Evolutionary conservation across 2,888 invertebrate species (phyloP).

Genomic region (Oligia fasciuncula): DNA sequence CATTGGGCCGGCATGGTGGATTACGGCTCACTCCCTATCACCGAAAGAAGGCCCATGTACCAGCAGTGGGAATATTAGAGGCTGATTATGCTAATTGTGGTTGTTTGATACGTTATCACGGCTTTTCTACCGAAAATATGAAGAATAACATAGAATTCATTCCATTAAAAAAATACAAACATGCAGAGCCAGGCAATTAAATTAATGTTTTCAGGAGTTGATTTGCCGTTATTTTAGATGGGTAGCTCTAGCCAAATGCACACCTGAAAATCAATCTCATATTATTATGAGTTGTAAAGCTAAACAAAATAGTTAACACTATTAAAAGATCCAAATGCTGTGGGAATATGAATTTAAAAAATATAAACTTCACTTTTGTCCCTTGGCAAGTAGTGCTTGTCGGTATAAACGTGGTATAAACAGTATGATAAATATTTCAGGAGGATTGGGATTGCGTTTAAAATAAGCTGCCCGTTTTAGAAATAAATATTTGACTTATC

Average conservation of each 20-base stretch:
- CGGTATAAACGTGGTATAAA: constrained; percentile 18
- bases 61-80: neutral
- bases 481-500: neutral
- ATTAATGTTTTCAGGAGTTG: neutral
- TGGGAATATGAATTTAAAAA: constrained; percentile 17
- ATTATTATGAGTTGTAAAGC: neutral
- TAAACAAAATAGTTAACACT: constrained; percentile 4
- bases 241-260: neutral
- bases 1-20: too few relatives aligned
- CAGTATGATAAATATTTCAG: constrained; percentile 41
- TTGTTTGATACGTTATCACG: neutral
- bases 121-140: neutral
- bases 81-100: neutral
- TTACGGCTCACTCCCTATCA: neutral
- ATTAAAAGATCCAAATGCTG: constrained; percentile 8
- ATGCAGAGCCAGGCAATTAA: neutral
- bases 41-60: neutral
- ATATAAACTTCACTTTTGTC: constrained; percentile 16
- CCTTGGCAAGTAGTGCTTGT: constrained; percentile 6
- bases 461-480: constrained; percentile 31
- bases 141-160: neutral
- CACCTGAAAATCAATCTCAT: neutral
- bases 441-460: constrained; percentile 8
- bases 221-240: neutral
- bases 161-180: neutral